Base-by-base conservation (phyloP, 2,113 vertebrate species). In the Plecotus auritus region DNA sequence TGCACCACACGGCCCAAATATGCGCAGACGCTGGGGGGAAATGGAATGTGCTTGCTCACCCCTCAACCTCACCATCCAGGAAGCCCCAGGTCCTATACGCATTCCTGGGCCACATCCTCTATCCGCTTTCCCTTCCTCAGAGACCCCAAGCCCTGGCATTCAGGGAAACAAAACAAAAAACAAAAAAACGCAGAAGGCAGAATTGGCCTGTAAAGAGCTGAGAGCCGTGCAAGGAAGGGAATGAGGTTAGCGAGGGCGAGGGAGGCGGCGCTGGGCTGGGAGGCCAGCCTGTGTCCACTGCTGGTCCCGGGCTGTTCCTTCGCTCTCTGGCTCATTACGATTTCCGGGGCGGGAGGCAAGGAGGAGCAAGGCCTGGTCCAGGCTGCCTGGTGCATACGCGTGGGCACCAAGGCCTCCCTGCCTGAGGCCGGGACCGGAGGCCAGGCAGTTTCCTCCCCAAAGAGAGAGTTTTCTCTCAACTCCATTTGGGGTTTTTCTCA, bases 401-500 rank as follows among this genome's bases (percentile, higher is more conserved):
- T 8, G 56, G 82, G 45, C 1, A 10, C 51, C 22, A 7, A 16
- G 4, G 42, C 72, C 28, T 56, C 14, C 74, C 35, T 13, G 23
- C 30, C 7, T 1, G 26, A 47, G 45, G 81, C 74, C 13, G 10
- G 22, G 22, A 26, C 56, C 9, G 17, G 37, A 90, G 11, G 35
- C 69, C 10, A 42, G n/a, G 30, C 13, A 28, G 40, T 23, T 23
- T 69, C 30, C 56, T 70, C 77, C 32, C 7, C 1, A 9, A 40
- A 78, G 35, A 32, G 23, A 80, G 82, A 28, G 61, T 85, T 81
- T 88, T 40, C 84, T 80, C 70, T 89, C 61, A 17, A 32, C 32
- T 64, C 56, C 9, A 11, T 54, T 23, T 26, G 5, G n/a, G 35
- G 13, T 69, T 51, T 90, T 76, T 66, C 54, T 83, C 61, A 45